Base-by-base conservation (phyloP, 2,113 vertebrate genomes). In the Pelobates fuscus region DNA sequence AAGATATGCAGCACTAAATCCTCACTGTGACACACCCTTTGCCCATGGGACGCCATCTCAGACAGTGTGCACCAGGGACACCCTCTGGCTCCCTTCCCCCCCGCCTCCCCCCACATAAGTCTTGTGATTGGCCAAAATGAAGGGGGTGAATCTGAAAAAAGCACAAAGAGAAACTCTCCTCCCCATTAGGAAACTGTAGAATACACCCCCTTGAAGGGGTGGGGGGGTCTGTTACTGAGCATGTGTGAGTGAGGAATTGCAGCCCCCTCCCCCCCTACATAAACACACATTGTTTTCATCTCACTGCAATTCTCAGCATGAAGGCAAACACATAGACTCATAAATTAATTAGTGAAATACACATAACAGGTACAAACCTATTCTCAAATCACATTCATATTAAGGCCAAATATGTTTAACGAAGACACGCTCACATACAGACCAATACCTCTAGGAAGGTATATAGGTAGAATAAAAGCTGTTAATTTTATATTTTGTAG, bases 151-250 rank as follows among this genome's bases (percentile, higher is more conserved):
- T 86, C 89, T 88, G 84, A 83, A 83, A 86, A 86, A 88, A 84
- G 84, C 88, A 90, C 87, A 89, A 88, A 87, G 86, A 86, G 75
- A 82, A 81, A 72, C 83, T 85, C 85, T 84, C 78, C 85, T 80
- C 63, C 83, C 82, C 83, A 80, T 77, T 81, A 70, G 11, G 81
- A 85, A 87, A 86, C 80, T 82, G 85, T 77, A 80, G 77, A 64
- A 80, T 79, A 61, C 71, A 29, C 74, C 52, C 76, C 76, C 25
- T 84, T 82, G 79, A 70, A 71, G 87, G 78, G 32, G 43, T 30
- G 26, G 59, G 43, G 46, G 26, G 46, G 37, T 46, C 23, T 37
- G 58, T 29, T 24, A 62, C 57, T 52, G 70, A 63, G 27, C 61
- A 58, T 66, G 71, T 66, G 62, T 43, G 54, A 25, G 54, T 57